phyloP scores from a whole-genome alignment of 2,113 vertebrate species.

The Mus spicilegus region DNA sequence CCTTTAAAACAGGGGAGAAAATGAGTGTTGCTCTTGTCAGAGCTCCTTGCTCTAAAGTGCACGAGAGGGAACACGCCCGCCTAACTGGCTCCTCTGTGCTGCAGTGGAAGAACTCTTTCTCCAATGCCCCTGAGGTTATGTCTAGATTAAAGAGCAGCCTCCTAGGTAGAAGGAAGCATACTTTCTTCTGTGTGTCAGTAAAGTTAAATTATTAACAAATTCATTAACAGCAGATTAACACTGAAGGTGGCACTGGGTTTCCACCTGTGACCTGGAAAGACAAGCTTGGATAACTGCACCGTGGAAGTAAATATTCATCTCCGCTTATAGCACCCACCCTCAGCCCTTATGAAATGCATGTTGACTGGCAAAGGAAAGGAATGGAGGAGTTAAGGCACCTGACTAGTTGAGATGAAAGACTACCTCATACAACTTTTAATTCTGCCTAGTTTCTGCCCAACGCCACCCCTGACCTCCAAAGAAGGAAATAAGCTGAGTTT shows the following conservation, averaged over 20 bases:
- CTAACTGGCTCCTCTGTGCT: constrained; percentile 75
- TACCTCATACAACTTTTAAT: not conserved
- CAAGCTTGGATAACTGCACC: constrained; percentile 67
- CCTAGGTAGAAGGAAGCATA: constrained; percentile 83
- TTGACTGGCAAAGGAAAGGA: constrained; percentile 28
- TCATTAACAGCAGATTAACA: constrained; percentile 86
- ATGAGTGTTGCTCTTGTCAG: not conserved
- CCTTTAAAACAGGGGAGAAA: constrained; percentile 64
- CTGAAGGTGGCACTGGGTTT: constrained; percentile 84
- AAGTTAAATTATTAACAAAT: constrained; percentile 85
- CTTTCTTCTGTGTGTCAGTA: constrained; percentile 83
- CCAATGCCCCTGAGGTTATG: constrained; percentile 80
- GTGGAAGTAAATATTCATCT: constrained; percentile 52
- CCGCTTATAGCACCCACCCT: not conserved
- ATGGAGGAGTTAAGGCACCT: constrained; percentile 71
- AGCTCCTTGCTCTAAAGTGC: constrained; percentile 43
- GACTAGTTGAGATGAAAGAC: constrained; percentile 49
- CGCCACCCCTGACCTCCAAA: not conserved
- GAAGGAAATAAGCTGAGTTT: not conserved
- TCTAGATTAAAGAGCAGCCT: constrained; percentile 83
- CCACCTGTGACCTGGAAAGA: constrained; percentile 76
- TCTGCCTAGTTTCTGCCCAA: not conserved
- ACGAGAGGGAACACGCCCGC: constrained; percentile 68
- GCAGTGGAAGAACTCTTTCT: constrained; percentile 80
- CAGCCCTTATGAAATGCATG: constrained; percentile 21